Percentiles rank a stretch among this genome's conserved stretches.
These are phyloP conservation scores for Micromys minutus DNA, from an alignment of 2,113 vertebrate species.

Conservation along the genomic window DNA sequence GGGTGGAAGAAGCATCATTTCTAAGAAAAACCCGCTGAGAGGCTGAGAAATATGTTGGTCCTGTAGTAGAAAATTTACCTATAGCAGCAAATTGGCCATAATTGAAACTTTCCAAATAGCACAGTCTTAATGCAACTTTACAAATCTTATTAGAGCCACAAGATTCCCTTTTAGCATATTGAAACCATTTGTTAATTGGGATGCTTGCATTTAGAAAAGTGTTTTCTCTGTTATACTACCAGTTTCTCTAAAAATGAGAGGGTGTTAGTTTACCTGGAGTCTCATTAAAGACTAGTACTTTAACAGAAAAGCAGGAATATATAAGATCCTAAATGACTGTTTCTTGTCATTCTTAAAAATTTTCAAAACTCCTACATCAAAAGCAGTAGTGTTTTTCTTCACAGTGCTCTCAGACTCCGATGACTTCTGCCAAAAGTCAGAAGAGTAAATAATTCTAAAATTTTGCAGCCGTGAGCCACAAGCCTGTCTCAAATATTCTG, in stretches of 20 bases:
- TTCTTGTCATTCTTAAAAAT: background rate
- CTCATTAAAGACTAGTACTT: background rate
- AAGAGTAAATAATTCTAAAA: background rate
- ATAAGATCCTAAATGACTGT: background rate
- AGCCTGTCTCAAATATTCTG: background rate
- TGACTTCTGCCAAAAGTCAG: background rate
- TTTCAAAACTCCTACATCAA: background rate
- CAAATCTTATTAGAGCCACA: slow-evolving; percentile 21
- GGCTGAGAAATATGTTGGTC: background rate
- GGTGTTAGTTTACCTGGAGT: background rate
- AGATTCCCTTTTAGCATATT: background rate
- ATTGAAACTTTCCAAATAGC: slow-evolving; percentile 30
- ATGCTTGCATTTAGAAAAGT: background rate
- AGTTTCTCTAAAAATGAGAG: background rate
- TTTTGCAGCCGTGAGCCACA: background rate
- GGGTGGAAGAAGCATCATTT: background rate
- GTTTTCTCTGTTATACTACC: background rate
- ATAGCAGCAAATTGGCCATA: background rate
- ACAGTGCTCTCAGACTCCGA: background rate
- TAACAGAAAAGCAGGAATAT: background rate
- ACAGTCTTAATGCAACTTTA: background rate
- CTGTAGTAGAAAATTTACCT: background rate
- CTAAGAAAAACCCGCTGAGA: background rate
- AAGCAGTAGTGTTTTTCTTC: background rate
- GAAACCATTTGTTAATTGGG: background rate